These are phyloP conservation scores for Meteorus colon DNA, from an alignment of 2,888 invertebrate species.

Conservation along the genomic window DNA sequence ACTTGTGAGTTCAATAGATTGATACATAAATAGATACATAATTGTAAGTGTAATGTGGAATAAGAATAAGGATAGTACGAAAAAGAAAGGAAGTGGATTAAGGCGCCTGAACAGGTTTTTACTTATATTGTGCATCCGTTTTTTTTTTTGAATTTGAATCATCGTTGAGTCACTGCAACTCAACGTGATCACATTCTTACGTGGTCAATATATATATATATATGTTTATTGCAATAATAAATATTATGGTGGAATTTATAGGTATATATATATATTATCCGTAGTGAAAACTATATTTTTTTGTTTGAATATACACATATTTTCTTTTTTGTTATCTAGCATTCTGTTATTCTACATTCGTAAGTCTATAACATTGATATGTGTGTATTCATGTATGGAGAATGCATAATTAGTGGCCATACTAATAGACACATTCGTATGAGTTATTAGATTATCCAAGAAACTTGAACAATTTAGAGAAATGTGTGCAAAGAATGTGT, in stretches of 20 bases:
- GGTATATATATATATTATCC: neutral
- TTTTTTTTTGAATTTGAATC: conserved; percentile 32
- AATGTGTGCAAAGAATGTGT: too few relatives aligned
- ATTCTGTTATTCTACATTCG: too few relatives aligned
- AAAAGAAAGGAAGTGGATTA: conserved; percentile 23
- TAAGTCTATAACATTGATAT: too few relatives aligned
- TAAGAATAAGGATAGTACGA: neutral
- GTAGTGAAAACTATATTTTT: too few relatives aligned
- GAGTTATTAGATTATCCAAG: too few relatives aligned
- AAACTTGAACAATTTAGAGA: too few relatives aligned
- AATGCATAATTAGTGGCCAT: too few relatives aligned
- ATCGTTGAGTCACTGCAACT: conserved; percentile 44
- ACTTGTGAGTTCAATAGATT: conserved; percentile 67
- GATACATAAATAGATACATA: conserved; percentile 24
- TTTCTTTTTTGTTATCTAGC: too few relatives aligned
- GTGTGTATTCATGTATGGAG: too few relatives aligned
- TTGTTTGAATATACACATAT: too few relatives aligned
- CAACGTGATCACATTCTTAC: neutral
- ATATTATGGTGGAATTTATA: neutral
- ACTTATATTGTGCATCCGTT: neutral
- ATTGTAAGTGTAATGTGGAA: neutral
- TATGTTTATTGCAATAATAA: too few relatives aligned
- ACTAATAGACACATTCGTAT: too few relatives aligned
- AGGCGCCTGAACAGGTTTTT: conserved; percentile 14
- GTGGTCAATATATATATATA: neutral